Conservation (phyloP, 2,888 invertebrate genomes). For the Gymnoscelis rufifasciata region DNA sequence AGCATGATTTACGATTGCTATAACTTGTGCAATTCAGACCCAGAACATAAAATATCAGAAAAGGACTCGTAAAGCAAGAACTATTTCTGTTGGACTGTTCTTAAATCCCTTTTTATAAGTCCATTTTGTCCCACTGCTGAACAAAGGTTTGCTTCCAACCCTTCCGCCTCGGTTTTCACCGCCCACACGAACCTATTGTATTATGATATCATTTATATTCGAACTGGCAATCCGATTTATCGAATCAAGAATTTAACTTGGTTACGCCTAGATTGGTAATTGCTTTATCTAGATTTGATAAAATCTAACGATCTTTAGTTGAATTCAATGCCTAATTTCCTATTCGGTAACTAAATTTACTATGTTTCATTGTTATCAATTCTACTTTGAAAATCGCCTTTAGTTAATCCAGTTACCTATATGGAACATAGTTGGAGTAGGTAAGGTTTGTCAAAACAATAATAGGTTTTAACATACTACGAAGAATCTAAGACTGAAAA, state of each 20-base stretch:
- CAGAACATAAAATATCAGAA: constrained; percentile 14
- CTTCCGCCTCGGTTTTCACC: no score
- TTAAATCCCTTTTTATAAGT: background rate
- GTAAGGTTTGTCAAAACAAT: background rate
- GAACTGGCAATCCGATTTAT: constrained; percentile 10
- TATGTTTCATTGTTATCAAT: background rate
- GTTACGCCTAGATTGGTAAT: constrained; percentile 17
- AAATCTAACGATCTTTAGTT: constrained; percentile 8
- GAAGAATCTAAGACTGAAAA: background rate
- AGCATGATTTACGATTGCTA: constrained; percentile 16
- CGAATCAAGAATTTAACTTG: constrained; percentile 19
- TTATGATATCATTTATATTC: constrained; percentile 8
- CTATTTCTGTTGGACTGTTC: constrained; percentile 2
- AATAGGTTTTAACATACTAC: background rate
- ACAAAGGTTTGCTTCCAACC: no score
- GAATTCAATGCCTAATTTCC: constrained; percentile 2
- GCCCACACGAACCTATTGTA: no score
- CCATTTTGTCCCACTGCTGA: no score
- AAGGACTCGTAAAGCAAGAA: constrained; percentile 8
- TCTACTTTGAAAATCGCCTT: no score
- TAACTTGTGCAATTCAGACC: constrained; percentile 16
- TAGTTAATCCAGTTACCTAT: no score
- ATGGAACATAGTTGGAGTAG: background rate
- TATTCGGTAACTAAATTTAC: background rate
- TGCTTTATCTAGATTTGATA: constrained; percentile 20